A percentile compares a stretch with the other conserved stretches of the same genome.
phyloP scores from a whole-genome alignment of 2,113 vertebrate species.

The Apaloderma vittatum region DNA sequence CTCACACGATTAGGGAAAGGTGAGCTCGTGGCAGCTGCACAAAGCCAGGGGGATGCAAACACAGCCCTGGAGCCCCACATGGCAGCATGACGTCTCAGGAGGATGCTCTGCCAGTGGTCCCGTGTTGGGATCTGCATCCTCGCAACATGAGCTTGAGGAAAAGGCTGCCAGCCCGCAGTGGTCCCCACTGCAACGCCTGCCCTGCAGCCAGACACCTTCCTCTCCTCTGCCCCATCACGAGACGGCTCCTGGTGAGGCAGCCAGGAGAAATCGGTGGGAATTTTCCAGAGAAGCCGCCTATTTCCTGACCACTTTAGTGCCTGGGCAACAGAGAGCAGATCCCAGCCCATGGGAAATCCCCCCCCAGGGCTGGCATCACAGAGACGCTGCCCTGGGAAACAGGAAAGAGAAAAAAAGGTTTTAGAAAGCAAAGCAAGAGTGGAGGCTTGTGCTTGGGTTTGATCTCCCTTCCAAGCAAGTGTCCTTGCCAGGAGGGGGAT shows the following conservation, averaged over 20 bases:
- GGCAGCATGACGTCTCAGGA: accelerated
- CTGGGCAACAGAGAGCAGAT: background rate
- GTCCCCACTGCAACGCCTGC: accelerated
- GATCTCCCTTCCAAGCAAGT: background rate
- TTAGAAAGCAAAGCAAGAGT: conserved; percentile 20
- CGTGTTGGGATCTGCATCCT: accelerated
- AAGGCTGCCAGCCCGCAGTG: background rate
- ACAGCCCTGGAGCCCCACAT: accelerated
- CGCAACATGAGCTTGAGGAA: accelerated
- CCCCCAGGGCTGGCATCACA: background rate
- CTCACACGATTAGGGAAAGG: background rate
- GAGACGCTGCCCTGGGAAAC: background rate
- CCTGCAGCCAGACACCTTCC: background rate
- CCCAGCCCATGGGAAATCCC: background rate
- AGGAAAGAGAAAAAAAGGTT: background rate
- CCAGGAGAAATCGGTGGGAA: background rate
- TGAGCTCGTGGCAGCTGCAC: background rate
- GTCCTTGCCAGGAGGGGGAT: conserved; percentile 28
- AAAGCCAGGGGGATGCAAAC: background rate
- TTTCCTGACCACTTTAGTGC: background rate
- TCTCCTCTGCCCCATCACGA: background rate
- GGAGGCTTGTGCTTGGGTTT: background rate
- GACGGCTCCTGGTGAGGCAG: background rate
- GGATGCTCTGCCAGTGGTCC: background rate
- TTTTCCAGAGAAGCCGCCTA: background rate